Evolutionary conservation across 1,140 invertebrate genomes (phyloP).

Genomic region (Trichogramma pretiosum): DNA sequence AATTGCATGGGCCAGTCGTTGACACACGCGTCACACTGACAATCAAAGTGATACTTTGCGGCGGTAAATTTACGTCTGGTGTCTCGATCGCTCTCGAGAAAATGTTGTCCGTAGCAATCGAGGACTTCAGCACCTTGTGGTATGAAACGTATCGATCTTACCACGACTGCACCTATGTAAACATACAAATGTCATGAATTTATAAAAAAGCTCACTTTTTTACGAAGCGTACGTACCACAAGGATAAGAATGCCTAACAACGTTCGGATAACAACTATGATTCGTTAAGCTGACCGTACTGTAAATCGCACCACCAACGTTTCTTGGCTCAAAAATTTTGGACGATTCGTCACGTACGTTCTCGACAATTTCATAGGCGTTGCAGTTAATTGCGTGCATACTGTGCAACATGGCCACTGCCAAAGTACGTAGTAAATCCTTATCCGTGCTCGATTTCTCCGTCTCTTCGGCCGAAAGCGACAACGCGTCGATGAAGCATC

Average conservation of each 20-base stretch:
- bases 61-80: constrained; percentile 41
- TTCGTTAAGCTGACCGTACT: constrained; percentile 55
- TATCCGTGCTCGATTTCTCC: constrained; percentile 12
- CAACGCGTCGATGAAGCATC: constrained; percentile 42
- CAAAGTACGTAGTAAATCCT: constrained; percentile 25
- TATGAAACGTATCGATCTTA: constrained; percentile 44
- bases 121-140: constrained; percentile 48
- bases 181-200: constrained; percentile 9
- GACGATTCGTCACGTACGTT: constrained; percentile 34
- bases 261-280: constrained; percentile 53
- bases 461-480: constrained; percentile 24
- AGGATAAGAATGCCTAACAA: constrained; percentile 47
- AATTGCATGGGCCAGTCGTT: constrained; percentile 42
- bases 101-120: constrained; percentile 56
- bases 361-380: constrained; percentile 57
- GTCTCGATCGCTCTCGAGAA: constrained; percentile 36
- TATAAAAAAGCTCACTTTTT: not conserved
- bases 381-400: constrained; percentile 53
- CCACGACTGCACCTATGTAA: constrained; percentile 41
- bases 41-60: constrained; percentile 52
- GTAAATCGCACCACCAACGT: constrained; percentile 54
- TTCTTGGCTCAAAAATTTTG: constrained; percentile 35
- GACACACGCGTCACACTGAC: constrained; percentile 48
- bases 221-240: constrained; percentile 25
- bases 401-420: constrained; percentile 46